Percentiles rank a stretch among this genome's conserved stretches.
Conservation (phyloP, 1,140 invertebrate genomes). For the Drosophila varians region DNA sequence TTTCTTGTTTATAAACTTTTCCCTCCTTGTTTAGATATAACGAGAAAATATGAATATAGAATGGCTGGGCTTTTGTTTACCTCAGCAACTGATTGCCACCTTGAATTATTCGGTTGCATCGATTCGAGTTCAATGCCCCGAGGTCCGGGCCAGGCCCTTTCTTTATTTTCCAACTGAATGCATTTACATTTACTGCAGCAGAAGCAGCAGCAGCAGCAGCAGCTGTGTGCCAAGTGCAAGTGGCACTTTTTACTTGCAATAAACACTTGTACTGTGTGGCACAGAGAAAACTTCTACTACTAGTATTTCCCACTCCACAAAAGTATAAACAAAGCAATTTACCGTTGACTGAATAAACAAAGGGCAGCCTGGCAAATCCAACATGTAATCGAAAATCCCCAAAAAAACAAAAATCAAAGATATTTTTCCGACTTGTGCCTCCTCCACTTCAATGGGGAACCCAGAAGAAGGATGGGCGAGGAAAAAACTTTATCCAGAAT, state of each 20-base stretch:
- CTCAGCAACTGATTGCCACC: slow-evolving; percentile 9
- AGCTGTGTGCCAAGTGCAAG: slow-evolving; percentile 37
- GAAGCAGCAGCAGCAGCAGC: no score
- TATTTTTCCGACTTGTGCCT: slow-evolving; percentile 12
- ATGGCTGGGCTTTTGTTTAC: slow-evolving; percentile 16
- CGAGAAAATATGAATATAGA: slow-evolving; percentile 19
- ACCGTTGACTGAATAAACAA: slow-evolving; percentile 60
- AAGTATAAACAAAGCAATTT: slow-evolving; percentile 61
- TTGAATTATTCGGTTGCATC: slow-evolving; percentile 10
- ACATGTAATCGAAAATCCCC: slow-evolving; percentile 7
- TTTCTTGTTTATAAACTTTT: background rate
- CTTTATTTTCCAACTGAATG: background rate
- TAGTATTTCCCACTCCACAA: background rate
- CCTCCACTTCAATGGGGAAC: background rate
- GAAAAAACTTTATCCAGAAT: slow-evolving; percentile 25
- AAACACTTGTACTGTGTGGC: slow-evolving; percentile 46
- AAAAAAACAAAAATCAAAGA: slow-evolving; percentile 8
- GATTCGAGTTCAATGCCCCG: slow-evolving; percentile 26
- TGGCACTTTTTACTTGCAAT: slow-evolving; percentile 73
- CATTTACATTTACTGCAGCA: background rate
- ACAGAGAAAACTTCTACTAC: slow-evolving; percentile 20
- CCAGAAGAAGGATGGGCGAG: background rate
- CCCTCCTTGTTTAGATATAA: background rate
- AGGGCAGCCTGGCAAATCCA: slow-evolving; percentile 3
- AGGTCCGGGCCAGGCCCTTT: background rate